phyloP scores from a whole-genome alignment of 2,113 vertebrate genomes.

The Sylvietta virens region DNA sequence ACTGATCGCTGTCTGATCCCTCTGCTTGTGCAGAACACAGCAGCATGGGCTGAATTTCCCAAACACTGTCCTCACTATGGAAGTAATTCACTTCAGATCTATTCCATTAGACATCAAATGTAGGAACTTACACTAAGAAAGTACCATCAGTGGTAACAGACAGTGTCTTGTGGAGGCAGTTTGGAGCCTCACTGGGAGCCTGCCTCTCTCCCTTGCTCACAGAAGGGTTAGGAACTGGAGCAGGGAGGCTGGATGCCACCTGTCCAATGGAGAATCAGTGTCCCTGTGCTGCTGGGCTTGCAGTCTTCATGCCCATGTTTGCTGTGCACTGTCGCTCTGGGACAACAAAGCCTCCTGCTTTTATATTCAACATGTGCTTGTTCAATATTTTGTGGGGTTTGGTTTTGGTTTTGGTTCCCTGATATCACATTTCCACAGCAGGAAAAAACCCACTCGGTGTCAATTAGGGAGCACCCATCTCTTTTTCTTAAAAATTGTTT shows the following conservation, averaged over 20 bases:
- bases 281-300: not conserved
- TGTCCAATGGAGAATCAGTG: not conserved
- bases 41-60: not conserved
- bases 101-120: not conserved
- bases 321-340: not conserved
- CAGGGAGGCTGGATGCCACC: not conserved
- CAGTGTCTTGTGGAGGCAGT: not conserved
- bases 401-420: not conserved
- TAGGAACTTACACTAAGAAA: not conserved
- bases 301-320: fast-evolving
- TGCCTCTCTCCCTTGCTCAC: not conserved
- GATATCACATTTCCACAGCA: not conserved
- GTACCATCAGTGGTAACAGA: not conserved
- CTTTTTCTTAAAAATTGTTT: not conserved
- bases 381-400: not conserved
- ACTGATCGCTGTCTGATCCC: not conserved
- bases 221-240: not conserved
- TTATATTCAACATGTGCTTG: not conserved
- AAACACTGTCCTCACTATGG: not conserved
- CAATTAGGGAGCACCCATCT: not conserved
- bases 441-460: not conserved
- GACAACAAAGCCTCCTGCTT: not conserved
- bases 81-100: not conserved
- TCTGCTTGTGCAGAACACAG: not conserved
- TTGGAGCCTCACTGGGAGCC: not conserved